Percentiles rank a stretch among this genome's conserved stretches.
These are phyloP conservation scores for Athalia rosae DNA, from an alignment of 2,888 invertebrate genomes.

Conservation along the genomic window DNA sequence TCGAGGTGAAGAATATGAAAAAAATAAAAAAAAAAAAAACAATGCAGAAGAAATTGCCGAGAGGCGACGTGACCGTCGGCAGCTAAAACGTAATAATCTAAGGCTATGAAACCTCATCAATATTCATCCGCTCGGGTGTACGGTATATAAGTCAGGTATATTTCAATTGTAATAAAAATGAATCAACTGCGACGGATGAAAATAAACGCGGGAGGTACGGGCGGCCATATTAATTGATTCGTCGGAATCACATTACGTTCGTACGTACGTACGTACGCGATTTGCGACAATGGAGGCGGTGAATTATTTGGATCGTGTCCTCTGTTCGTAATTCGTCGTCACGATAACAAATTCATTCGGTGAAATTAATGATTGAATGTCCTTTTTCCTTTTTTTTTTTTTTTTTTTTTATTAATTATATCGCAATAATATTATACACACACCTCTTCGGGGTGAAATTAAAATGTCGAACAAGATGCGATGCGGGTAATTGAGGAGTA, in stretches of 20 bases:
- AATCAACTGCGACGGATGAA: no score
- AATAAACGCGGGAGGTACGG: background rate
- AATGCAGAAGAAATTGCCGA: background rate
- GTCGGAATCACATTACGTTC: background rate
- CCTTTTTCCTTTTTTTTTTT: no score
- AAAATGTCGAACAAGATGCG: no score
- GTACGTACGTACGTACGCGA: no score
- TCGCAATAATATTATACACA: no score
- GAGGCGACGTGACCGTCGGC: background rate
- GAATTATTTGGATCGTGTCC: conserved; percentile 44
- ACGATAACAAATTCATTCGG: background rate
- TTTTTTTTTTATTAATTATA: no score
- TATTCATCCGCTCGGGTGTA: background rate
- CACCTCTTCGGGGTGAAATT: no score
- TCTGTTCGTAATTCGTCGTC: conserved; percentile 10
- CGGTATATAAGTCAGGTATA: background rate
- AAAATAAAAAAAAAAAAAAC: background rate
- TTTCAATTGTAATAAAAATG: background rate
- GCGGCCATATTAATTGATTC: background rate
- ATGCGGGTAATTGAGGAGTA: no score
- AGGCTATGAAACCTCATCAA: conserved; percentile 16
- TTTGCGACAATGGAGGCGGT: conserved; percentile 38
- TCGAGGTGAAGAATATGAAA: no score
- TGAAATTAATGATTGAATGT: no score
- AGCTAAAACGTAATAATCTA: background rate